Evolutionary conservation across 37 sponge, comb jelly and placozoan genomes (phyloP).

Genomic region (Halichondria panicea): DNA sequence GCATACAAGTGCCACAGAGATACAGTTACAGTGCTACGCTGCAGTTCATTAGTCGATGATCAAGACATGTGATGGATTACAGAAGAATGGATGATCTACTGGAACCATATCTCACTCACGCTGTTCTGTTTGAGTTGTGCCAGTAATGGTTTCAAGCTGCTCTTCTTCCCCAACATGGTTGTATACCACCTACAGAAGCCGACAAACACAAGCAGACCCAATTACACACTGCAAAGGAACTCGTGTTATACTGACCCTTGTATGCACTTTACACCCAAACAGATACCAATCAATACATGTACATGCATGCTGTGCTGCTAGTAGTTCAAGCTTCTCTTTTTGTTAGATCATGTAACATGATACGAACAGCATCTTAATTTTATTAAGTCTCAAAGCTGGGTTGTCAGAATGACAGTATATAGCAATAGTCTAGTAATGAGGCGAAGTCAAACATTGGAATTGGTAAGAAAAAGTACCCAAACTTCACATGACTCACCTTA

Average conservation of each 20-base stretch:
- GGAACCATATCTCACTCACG: slow-evolving; percentile 60
- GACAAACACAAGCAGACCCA: slow-evolving; percentile 29
- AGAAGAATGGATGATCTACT: too few species aligned
- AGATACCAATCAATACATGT: not conserved
- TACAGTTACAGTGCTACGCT: too few species aligned
- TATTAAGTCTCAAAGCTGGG: not conserved
- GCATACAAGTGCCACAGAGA: too few species aligned
- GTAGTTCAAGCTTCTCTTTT: not conserved
- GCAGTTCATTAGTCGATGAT: too few species aligned
- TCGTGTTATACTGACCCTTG: too few species aligned
- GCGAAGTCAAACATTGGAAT: not conserved
- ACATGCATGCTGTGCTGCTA: not conserved
- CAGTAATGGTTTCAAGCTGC: slow-evolving; percentile 53
- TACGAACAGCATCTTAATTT: not conserved
- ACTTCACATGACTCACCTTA: slow-evolving; percentile 53
- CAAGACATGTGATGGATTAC: too few species aligned
- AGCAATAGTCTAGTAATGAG: not conserved
- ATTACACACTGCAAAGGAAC: too few species aligned
- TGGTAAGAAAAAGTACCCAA: not conserved
- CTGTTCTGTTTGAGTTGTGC: slow-evolving; percentile 43
- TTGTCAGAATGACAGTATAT: not conserved
- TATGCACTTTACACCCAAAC: too few species aligned
- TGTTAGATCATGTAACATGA: not conserved
- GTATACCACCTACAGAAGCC: slow-evolving; percentile 84
- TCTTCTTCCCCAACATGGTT: slow-evolving; percentile 95